Percentiles rank a stretch among this genome's conserved stretches.
These are phyloP conservation scores for Bolborhynchus lineola DNA, from an alignment of 2,113 vertebrate species.

Conservation along the genomic window DNA sequence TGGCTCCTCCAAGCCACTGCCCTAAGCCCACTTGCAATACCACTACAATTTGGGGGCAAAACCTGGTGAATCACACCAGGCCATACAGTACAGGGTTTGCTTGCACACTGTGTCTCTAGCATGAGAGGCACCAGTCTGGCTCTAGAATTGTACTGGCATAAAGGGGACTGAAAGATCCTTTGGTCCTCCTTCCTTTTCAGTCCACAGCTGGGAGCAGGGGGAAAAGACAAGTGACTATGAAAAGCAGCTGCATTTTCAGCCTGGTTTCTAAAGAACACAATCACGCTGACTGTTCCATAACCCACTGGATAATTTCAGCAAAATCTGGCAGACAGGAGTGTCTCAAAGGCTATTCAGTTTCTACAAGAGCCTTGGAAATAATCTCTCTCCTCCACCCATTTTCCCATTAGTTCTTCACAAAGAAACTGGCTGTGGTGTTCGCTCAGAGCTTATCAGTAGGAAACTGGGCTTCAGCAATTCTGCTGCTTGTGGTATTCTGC, in stretches of 20 bases:
- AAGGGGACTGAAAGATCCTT: not conserved
- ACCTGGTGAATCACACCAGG: fast-evolving
- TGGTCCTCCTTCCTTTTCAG: not conserved
- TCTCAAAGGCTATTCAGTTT: not conserved
- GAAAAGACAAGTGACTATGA: not conserved
- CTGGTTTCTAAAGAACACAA: not conserved
- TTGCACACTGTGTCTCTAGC: not conserved
- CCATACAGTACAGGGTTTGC: not conserved
- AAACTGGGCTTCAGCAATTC: slow-evolving; percentile 5
- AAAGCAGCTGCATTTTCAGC: not conserved
- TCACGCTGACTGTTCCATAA: not conserved
- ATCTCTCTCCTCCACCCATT: not conserved
- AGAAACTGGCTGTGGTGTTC: not conserved
- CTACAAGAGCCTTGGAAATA: not conserved
- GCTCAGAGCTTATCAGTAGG: slow-evolving; percentile 7
- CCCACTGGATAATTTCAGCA: not conserved
- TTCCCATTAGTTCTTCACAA: slow-evolving; percentile 17
- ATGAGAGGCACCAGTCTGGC: not conserved
- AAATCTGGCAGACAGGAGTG: not conserved
- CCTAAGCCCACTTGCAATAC: not conserved
- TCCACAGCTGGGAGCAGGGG: not conserved
- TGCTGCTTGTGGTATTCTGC: not conserved
- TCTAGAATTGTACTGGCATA: not conserved
- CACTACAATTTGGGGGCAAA: not conserved
- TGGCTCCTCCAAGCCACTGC: not conserved